Conservation (phyloP, 2,888 invertebrate species). For the Uloborus plumipes region DNA sequence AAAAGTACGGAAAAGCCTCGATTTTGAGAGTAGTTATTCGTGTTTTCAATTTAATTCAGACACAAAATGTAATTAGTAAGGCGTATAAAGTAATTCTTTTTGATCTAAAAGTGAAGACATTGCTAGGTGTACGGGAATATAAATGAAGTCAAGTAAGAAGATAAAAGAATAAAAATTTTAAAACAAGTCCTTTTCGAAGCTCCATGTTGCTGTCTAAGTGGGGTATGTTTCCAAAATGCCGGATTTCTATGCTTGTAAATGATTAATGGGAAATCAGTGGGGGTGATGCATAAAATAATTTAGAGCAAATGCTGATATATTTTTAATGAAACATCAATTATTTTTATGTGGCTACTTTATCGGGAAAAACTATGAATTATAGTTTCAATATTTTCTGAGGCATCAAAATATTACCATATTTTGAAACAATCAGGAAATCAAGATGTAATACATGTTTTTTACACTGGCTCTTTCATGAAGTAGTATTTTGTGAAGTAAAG, state of each 20-base stretch:
- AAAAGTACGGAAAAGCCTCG: neutral
- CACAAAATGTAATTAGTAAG: conserved; percentile 47
- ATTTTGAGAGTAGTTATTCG: conserved; percentile 57
- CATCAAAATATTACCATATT: too few relatives aligned
- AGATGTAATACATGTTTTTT: too few relatives aligned
- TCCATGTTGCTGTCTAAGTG: conserved; percentile 54
- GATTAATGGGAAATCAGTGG: conserved; percentile 33
- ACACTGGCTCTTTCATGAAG: too few relatives aligned
- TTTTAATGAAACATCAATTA: too few relatives aligned
- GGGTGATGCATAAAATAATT: too few relatives aligned
- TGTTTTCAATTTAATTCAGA: conserved; percentile 50
- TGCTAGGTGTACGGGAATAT: conserved; percentile 29
- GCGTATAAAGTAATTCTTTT: conserved; percentile 54
- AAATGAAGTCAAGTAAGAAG: conserved; percentile 34
- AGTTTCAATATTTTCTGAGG: too few relatives aligned
- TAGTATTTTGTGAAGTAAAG: too few relatives aligned
- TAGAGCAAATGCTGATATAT: too few relatives aligned
- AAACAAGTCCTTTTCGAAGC: conserved; percentile 31
- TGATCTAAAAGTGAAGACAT: conserved; percentile 39
- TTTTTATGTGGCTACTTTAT: too few relatives aligned
- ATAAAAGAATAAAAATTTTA: conserved; percentile 32
- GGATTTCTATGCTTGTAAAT: conserved; percentile 52
- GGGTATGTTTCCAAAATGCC: conserved; percentile 58
- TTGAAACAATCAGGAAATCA: too few relatives aligned
- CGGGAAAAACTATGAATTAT: too few relatives aligned